Conservation (phyloP, 2,888 invertebrate species). For the Brenthis ino region DNA sequence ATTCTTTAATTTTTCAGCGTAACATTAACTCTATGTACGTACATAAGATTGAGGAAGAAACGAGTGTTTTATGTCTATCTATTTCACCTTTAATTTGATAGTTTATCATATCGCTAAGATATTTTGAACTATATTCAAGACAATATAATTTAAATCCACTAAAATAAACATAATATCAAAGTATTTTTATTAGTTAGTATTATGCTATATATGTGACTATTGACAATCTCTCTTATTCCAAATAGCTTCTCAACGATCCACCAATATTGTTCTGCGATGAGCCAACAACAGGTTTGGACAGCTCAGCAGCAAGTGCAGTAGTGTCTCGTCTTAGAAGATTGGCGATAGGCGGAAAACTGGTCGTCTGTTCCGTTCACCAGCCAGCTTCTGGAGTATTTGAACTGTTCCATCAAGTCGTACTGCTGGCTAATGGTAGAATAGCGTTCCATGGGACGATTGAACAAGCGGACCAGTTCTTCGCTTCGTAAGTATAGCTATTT, state of each 20-base stretch:
- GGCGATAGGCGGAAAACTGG: slow-evolving; percentile 87
- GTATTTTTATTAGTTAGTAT: not conserved
- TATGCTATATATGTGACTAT: no score
- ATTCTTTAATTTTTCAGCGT: slow-evolving; percentile 1
- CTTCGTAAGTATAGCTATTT: slow-evolving; percentile 77
- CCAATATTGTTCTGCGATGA: slow-evolving; percentile 96
- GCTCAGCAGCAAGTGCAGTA: slow-evolving; percentile 92
- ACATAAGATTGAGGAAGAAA: no score
- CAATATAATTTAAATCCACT: not conserved
- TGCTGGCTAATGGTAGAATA: slow-evolving; percentile 89
- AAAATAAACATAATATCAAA: no score
- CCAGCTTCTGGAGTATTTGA: slow-evolving; percentile 93
- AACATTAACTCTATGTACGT: not conserved
- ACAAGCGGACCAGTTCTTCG: slow-evolving; percentile 86
- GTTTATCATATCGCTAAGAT: no score
- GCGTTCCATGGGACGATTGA: slow-evolving; percentile 90
- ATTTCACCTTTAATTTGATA: no score
- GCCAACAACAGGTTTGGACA: slow-evolving; percentile 95
- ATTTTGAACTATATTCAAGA: not conserved
- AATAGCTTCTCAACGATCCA: slow-evolving; percentile 92
- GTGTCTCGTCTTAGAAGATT: slow-evolving; percentile 86
- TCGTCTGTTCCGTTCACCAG: slow-evolving; percentile 95
- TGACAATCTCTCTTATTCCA: slow-evolving; percentile 16
- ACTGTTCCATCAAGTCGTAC: slow-evolving; percentile 89
- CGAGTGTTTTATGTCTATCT: no score